These are phyloP conservation scores for Drosophila tsacasi DNA, from an alignment of 1,140 invertebrate genomes.

Conservation along the genomic window DNA sequence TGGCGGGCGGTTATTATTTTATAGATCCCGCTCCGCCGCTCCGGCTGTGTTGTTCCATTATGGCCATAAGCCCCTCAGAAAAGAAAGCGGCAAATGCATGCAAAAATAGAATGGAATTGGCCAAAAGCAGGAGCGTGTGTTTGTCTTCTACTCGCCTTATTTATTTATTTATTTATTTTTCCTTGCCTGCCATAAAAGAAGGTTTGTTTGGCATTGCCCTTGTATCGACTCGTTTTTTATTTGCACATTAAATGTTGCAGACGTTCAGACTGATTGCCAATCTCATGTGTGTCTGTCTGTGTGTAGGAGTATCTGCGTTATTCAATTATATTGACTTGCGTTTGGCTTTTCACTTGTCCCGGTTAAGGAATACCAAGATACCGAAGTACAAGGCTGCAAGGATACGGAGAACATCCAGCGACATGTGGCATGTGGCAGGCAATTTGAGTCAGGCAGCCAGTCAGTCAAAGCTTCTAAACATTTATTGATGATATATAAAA, in stretches of 20 bases:
- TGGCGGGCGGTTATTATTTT: conserved; percentile 72
- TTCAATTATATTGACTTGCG: conserved; percentile 82
- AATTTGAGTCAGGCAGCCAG: conserved; percentile 38
- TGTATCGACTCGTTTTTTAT: conserved; percentile 77
- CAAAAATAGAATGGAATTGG: conserved; percentile 55
- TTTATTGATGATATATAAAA: conserved; percentile 79
- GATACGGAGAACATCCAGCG: conserved; percentile 11
- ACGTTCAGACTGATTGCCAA: conserved; percentile 76
- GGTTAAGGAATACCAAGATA: conserved; percentile 62
- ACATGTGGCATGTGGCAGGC: conserved; percentile 56
- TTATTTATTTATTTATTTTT: conserved; percentile 66
- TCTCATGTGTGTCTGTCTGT: conserved; percentile 21
- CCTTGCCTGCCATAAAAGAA: conserved; percentile 75
- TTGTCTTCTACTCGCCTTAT: conserved; percentile 23
- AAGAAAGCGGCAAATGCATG: conserved; percentile 63
- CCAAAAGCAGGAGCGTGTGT: conserved; percentile 6
- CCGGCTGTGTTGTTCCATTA: conserved; percentile 47
- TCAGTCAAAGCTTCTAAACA: conserved; percentile 47
- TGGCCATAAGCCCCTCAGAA: conserved; percentile 31
- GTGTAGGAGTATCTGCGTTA: conserved; percentile 50
- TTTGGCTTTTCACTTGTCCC: conserved; percentile 70
- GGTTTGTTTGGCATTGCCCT: conserved; percentile 79
- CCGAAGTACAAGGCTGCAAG: conserved; percentile 6
- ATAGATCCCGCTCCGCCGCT: conserved; percentile 38
- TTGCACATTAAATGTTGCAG: conserved; percentile 84